Evolutionary conservation across 1,140 invertebrate genomes (phyloP).

Genomic region (Platorchestia sp.): DNA sequence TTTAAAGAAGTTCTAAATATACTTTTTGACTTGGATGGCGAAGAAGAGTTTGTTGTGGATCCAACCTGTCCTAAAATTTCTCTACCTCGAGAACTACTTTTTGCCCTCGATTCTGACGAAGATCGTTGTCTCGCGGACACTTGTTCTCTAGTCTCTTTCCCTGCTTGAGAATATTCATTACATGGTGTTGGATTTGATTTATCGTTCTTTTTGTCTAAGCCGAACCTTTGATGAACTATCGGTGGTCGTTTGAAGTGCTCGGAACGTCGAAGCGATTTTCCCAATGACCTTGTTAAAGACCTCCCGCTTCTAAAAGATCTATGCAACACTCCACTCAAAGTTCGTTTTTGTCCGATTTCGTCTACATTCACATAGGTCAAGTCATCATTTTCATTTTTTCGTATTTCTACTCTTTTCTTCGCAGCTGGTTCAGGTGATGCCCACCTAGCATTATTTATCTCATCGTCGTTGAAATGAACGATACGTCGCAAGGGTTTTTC

Average conservation of each 20-base stretch:
- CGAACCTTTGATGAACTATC: neutral
- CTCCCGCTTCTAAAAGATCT: conserved; percentile 12
- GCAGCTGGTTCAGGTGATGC: neutral
- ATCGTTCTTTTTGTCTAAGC: neutral
- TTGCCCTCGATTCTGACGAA: neutral
- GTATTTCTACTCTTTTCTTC: neutral
- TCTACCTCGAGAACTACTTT: neutral
- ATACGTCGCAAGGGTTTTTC: conserved; percentile 13
- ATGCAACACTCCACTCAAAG: conserved; percentile 8
- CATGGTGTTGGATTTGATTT: neutral
- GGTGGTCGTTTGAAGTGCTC: conserved; percentile 13
- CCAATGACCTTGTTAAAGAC: neutral
- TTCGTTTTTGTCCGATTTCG: conserved; percentile 13
- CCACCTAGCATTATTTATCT: neutral
- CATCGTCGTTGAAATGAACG: conserved; percentile 43
- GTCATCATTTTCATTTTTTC: conserved; percentile 17
- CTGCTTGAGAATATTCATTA: neutral
- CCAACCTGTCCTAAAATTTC: neutral
- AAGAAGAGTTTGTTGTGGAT: neutral
- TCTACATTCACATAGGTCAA: conserved; percentile 22
- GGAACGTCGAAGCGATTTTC: neutral
- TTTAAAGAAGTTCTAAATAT: conserved; percentile 44
- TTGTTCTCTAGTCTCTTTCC: neutral
- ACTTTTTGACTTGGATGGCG: neutral
- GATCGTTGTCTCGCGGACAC: neutral